phyloP scores from a whole-genome alignment of 2,113 vertebrate species.

The Grammomys dolichurus region DNA sequence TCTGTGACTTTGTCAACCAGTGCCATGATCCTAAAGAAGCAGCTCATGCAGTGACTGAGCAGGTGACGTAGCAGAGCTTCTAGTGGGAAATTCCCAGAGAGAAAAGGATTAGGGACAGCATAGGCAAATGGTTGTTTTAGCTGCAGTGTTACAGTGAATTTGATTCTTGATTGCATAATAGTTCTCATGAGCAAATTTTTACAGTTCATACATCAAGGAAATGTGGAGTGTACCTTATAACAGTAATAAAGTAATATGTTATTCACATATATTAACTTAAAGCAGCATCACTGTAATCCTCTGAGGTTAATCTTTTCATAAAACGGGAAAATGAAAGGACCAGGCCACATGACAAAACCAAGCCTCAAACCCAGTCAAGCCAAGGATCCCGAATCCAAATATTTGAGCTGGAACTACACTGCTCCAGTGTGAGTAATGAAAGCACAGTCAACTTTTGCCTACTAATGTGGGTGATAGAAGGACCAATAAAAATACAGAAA shows the following conservation, averaged over 20 bases:
- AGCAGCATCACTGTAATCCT: not conserved
- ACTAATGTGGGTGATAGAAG: not conserved
- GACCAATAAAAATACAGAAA: not conserved
- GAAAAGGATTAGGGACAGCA: not conserved
- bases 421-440: not conserved
- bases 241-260: not conserved
- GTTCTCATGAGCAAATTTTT: not conserved
- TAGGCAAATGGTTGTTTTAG: not conserved
- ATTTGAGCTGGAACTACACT: not conserved
- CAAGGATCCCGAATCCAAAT: not conserved
- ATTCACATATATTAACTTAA: not conserved
- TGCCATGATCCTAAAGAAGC: slow-evolving; percentile 96
- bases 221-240: not conserved
- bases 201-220: not conserved
- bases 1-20: slow-evolving; percentile 96
- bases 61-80: slow-evolving; percentile 87
- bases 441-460: not conserved
- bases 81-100: not conserved
- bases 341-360: not conserved
- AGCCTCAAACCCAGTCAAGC: not conserved
- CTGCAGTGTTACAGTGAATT: slow-evolving; percentile 10
- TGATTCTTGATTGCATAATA: slow-evolving; percentile 26
- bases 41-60: slow-evolving; percentile 95
- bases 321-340: slow-evolving; percentile 29
- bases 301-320: not conserved